Evolutionary conservation across 2,797 vertebrate genomes (phyloP), one percentile per base, ranked within the genome.

Genomic region (Gymnothorax javanicus): DNA sequence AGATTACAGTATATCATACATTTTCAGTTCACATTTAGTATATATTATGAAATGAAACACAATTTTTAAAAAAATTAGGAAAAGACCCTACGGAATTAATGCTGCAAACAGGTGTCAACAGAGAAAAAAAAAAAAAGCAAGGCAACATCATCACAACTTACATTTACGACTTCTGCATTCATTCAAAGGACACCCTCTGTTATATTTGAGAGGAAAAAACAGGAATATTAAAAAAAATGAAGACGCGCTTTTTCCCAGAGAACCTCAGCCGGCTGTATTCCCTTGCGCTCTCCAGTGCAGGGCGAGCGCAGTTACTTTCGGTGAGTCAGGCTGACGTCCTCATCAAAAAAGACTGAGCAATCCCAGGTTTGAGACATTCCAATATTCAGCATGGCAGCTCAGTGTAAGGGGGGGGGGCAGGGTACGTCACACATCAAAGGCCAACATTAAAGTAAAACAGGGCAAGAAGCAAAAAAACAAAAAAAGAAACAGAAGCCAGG

Each of bases 11-110:
- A 88, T 91, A 89, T 84, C 50, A 85, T 57, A 73, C 67, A 85
- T 83, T 91, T 90, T 89, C 91, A 92, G 91, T 96, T 96, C 95
- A 96, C 95, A 95, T 96, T 96, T 94, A 92, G 91, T 94, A 92
- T 91, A 94, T 91, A 93, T 87, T 67, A 87, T 91, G 92, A 92
- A 88, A 90, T 89, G 85, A 86, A 59, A 67, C 77, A 86, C 83
- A 88, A 86, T 88, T 89, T 64, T 85, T 89, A 57, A 85, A 79
- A 88, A 88, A 89, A 86, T 90, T 92, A 88, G 60, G 59, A 82
- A 69, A 62, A 43, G 33, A 56, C 90, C 87, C 83, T 86, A 87
- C 87, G 87, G 87, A 89, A 91, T 92, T 91, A 89, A 92, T 91
- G 87, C 91, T 91, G 91, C 88, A 88, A 87, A 88, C 83, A 83